Evolutionary conservation across 2,113 vertebrate species (phyloP).

Genomic region (Lophochroa leadbeateri): DNA sequence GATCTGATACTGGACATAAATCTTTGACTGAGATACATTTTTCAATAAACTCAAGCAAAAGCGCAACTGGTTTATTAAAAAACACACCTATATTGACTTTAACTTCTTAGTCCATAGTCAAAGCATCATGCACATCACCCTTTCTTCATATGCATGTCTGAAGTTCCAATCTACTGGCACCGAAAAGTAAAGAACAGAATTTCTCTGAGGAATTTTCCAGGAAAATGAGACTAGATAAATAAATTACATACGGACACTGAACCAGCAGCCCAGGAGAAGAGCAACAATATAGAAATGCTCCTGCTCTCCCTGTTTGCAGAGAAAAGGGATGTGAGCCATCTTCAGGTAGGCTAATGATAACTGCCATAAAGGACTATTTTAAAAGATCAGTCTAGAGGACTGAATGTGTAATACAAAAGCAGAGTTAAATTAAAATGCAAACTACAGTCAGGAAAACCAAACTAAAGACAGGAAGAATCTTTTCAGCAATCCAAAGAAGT

Average conservation of each 20-base stretch:
- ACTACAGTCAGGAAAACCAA: neutral
- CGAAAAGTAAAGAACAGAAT: neutral
- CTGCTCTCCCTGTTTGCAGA: neutral
- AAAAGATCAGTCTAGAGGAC: accelerated
- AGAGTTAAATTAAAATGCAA: neutral
- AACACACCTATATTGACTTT: neutral
- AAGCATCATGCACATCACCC: neutral
- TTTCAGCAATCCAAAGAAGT: neutral
- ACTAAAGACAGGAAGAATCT: neutral
- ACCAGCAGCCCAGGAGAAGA: neutral
- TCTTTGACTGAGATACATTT: neutral
- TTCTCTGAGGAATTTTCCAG: neutral
- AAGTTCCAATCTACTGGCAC: neutral
- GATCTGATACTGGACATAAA: neutral
- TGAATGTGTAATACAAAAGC: neutral
- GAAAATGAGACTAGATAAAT: neutral
- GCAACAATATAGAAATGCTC: neutral
- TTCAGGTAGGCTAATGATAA: neutral
- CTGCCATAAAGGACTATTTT: neutral
- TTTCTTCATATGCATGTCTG: neutral
- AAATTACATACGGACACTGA: neutral
- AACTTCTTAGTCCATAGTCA: neutral
- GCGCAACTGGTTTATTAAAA: neutral
- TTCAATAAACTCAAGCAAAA: neutral
- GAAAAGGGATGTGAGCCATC: neutral